Conservation (phyloP, 2,113 vertebrate species). For the Rhea americana region DNA sequence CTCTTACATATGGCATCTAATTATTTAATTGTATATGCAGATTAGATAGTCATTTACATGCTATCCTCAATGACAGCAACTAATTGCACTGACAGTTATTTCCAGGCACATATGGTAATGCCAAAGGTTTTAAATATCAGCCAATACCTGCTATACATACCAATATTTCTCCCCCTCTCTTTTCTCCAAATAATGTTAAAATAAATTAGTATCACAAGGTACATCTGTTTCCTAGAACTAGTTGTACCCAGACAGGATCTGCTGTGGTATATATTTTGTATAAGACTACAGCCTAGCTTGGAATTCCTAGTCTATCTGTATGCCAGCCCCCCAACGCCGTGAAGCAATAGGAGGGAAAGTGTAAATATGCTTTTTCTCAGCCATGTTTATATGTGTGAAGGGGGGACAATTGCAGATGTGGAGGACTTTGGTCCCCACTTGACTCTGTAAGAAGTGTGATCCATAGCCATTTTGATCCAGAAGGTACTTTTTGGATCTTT, state of each 20-base stretch:
- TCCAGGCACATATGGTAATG: constrained; percentile 41
- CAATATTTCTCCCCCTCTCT: neutral
- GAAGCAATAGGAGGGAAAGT: neutral
- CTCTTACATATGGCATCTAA: constrained; percentile 38
- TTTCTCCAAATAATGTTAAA: neutral
- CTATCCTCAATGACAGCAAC: constrained; percentile 40
- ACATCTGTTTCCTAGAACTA: constrained; percentile 13
- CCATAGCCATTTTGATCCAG: neutral
- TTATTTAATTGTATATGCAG: constrained; percentile 49
- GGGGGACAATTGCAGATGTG: neutral
- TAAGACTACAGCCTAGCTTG: neutral
- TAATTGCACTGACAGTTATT: constrained; percentile 23
- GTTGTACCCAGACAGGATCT: neutral
- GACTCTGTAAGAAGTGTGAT: neutral
- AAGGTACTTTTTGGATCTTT: neutral
- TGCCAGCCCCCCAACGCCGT: neutral
- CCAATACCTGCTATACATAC: constrained; percentile 15
- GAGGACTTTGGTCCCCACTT: neutral
- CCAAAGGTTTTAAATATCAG: constrained; percentile 46
- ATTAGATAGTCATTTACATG: constrained; percentile 36
- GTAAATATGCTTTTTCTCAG: neutral
- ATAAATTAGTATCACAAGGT: constrained; percentile 22
- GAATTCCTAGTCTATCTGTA: neutral
- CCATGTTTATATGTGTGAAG: neutral
- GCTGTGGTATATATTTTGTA: neutral